These are phyloP conservation scores for Tupiocoris notatus DNA, from an alignment of 2,888 invertebrate genomes.

Conservation along the genomic window DNA sequence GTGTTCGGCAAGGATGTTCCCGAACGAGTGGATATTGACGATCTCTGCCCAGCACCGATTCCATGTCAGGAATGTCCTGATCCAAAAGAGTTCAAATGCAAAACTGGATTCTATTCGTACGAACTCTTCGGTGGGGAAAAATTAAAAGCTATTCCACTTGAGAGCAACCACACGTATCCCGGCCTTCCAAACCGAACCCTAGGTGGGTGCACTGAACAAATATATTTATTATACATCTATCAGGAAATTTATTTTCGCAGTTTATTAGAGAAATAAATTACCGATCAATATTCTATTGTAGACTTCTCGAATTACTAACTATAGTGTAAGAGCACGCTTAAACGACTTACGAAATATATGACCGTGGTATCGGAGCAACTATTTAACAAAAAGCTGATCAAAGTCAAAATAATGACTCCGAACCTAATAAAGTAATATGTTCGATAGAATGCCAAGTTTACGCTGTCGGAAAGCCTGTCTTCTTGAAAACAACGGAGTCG, in stretches of 20 bases:
- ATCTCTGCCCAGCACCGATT: slow-evolving; percentile 62
- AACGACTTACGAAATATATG: no score
- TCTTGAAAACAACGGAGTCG: slow-evolving; percentile 75
- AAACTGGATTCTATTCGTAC: slow-evolving; percentile 60
- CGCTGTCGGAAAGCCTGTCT: slow-evolving; percentile 91
- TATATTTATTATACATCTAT: no score
- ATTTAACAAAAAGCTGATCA: no score
- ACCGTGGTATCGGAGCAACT: no score
- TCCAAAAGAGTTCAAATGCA: slow-evolving; percentile 59
- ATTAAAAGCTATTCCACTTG: slow-evolving; percentile 58
- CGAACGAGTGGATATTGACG: slow-evolving; percentile 59
- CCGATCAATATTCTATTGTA: no score
- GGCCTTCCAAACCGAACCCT: slow-evolving; percentile 58
- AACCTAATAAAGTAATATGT: no score
- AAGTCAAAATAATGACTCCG: no score
- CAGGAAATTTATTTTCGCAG: neutral
- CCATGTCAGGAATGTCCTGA: slow-evolving; percentile 64
- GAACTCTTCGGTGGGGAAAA: slow-evolving; percentile 58
- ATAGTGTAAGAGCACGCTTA: no score
- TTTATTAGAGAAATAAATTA: no score
- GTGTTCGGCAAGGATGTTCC: slow-evolving; percentile 64
- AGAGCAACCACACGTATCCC: slow-evolving; percentile 61
- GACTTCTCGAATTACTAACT: no score
- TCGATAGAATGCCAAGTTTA: slow-evolving; percentile 89
- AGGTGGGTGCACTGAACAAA: slow-evolving; percentile 53